Percentiles rank a stretch among this genome's conserved stretches.
These are phyloP conservation scores for Tamias sibiricus DNA, from an alignment of 2,113 vertebrate genomes.

Conservation along the genomic window DNA sequence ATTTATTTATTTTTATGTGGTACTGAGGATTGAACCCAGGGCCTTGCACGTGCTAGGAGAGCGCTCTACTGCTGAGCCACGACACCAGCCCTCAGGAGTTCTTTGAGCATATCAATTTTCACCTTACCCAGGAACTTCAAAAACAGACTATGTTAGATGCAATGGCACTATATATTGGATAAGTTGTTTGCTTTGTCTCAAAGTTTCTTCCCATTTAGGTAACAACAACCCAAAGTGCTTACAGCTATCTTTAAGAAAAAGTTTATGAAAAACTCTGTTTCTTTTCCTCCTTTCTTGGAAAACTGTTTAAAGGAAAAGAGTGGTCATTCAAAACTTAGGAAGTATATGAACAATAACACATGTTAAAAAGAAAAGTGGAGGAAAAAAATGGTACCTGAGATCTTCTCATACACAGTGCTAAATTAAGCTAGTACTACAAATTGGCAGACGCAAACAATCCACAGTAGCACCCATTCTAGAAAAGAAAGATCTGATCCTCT, in stretches of 20 bases:
- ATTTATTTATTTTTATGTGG: too few species aligned
- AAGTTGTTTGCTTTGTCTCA: neutral
- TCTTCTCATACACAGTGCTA: neutral
- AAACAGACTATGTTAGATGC: neutral
- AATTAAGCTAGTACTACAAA: neutral
- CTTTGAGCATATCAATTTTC: neutral
- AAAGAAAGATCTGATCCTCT: conserved; percentile 13
- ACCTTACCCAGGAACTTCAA: conserved; percentile 17
- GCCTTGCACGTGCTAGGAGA: too few species aligned
- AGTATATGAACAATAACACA: neutral
- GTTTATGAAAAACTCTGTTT: neutral
- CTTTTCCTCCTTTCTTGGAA: neutral
- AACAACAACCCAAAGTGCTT: neutral
- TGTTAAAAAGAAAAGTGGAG: neutral
- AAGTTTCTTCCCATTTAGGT: conserved; percentile 8
- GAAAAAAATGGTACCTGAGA: neutral
- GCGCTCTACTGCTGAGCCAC: too few species aligned
- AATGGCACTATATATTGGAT: neutral
- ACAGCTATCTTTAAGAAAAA: neutral
- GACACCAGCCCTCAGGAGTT: neutral
- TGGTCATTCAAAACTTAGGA: neutral
- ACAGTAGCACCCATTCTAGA: neutral
- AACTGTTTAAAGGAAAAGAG: conserved; percentile 11
- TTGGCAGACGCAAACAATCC: neutral
- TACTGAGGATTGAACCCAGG: too few species aligned